phyloP scores from a whole-genome alignment of 2,797 vertebrate genomes.

The Sebastes diploproa region DNA sequence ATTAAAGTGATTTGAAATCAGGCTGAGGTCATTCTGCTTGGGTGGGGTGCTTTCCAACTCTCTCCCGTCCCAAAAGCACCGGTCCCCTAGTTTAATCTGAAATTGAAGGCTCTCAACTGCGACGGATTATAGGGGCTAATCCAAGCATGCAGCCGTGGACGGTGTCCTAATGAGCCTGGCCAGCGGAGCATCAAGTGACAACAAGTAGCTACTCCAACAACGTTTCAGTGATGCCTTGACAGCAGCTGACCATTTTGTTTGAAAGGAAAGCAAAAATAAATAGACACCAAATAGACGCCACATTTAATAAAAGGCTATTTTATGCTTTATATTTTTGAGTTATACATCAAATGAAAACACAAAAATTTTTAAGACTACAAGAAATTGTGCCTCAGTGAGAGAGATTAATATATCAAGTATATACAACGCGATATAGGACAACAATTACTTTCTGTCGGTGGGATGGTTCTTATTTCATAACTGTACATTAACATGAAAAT shows the following conservation, averaged over 20 bases:
- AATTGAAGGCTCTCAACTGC: conserved; percentile 72
- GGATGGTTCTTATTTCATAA: conserved; percentile 46
- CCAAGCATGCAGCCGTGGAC: conserved; percentile 50
- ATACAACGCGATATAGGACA: conserved; percentile 88
- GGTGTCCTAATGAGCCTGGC: conserved; percentile 60
- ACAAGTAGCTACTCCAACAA: conserved; percentile 48
- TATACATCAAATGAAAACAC: conserved; percentile 92
- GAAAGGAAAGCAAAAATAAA: conserved; percentile 46
- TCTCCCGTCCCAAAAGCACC: conserved; percentile 58
- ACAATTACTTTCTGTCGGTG: conserved; percentile 75
- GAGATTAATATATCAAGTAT: conserved; percentile 89
- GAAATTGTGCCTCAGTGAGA: conserved; percentile 85
- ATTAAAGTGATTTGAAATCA: conserved; percentile 60
- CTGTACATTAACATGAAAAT: conserved; percentile 56
- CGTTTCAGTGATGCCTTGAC: not conserved
- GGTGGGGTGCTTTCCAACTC: conserved; percentile 37
- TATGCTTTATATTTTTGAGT: conserved; percentile 78
- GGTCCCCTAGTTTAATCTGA: conserved; percentile 71
- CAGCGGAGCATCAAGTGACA: conserved; percentile 62
- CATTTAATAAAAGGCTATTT: conserved; percentile 78
- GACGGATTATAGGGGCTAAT: conserved; percentile 67
- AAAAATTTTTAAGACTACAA: conserved; percentile 86
- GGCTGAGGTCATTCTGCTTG: conserved; percentile 50
- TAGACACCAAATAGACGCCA: conserved; percentile 46
- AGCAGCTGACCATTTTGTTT: not conserved